These are phyloP conservation scores for Syngnathus floridae DNA, from an alignment of 2,113 vertebrate genomes.

Conservation along the genomic window DNA sequence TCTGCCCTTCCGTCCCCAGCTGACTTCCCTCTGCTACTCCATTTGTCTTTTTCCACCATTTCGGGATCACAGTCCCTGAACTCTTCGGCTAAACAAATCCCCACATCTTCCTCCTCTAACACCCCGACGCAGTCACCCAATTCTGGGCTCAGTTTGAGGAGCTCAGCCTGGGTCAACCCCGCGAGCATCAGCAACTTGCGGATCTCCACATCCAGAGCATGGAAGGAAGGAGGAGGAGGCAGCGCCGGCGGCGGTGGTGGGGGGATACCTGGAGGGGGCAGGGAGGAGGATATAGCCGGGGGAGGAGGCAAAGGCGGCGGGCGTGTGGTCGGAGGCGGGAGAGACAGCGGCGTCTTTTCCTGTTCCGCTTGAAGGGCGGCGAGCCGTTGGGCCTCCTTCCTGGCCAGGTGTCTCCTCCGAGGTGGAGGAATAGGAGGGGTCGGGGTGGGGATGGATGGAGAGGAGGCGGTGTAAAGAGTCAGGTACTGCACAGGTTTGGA, in stretches of 20 bases:
- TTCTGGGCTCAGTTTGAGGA: constrained; percentile 74
- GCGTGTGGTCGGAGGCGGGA: constrained; percentile 64
- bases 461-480: constrained; percentile 59
- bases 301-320: constrained; percentile 72
- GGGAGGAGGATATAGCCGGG: constrained; percentile 56
- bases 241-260: constrained; percentile 64
- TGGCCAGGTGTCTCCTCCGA: constrained; percentile 69
- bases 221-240: constrained; percentile 73
- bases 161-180: constrained; percentile 73
- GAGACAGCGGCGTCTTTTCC: constrained; percentile 63
- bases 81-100: constrained; percentile 32
- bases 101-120: constrained; percentile 57
- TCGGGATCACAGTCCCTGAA: constrained; percentile 15
- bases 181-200: constrained; percentile 71
- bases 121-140: constrained; percentile 68
- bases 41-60: constrained; percentile 26
- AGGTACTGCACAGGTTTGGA: constrained; percentile 57
- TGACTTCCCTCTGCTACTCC: constrained; percentile 35
- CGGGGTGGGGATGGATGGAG: constrained; percentile 49
- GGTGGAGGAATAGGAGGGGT: constrained; percentile 72
- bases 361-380: constrained; percentile 60
- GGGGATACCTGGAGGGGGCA: constrained; percentile 62
- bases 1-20: constrained; percentile 30
- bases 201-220: constrained; percentile 74
- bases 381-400: constrained; percentile 68